Base-by-base conservation (phyloP, 2,888 invertebrate genomes). In the Andrena chrysosceles region DNA sequence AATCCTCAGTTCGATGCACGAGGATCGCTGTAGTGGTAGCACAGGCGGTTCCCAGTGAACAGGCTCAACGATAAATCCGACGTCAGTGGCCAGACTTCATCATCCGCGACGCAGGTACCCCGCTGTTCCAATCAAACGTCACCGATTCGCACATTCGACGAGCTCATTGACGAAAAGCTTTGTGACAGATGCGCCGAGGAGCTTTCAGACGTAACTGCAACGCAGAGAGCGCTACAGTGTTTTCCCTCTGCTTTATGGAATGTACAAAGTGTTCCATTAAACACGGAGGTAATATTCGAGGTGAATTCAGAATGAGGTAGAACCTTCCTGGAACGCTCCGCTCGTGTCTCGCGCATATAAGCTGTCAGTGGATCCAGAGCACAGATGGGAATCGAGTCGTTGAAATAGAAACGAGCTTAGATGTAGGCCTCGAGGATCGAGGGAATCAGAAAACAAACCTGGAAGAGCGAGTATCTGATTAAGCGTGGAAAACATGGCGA, bases 91-190 rank as follows among this genome's bases (percentile, higher is more conserved):
- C 70, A 62, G 74, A 75, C 63, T 75, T 82, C 63, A 68, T 80
- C 67, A 29, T 16, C 56, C 62, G 64, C 54, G 56, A 33, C 54
- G 56, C 56, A 35, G 72, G 52, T 69, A 69, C 59, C 23, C 54
- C 29, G 42, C 48, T 66, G 76, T 83, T 52, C 83, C 83, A 87
- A 87, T 87, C 83, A 81, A 87, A 85, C 74, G 87, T 78, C 77
- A 87, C 80, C 85, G 60, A 85, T 78, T 85, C 77, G 80, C 73
- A 52, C 73, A 67, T 67, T 73, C 82, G 74, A 63, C 79, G 67
- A 56, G 69, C 75, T 77, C 68, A 42, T 29, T 71, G 82, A 72
- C 84, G 75, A 74, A 71, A 83, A 70, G 66, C 85, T 49, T 76
- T 81, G 74, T 84, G 86, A 86, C 81, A 68, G 86, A 86, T 86